phyloP scores from a whole-genome alignment of 2,113 vertebrate genomes.

The Pseudopodoces humilis region DNA sequence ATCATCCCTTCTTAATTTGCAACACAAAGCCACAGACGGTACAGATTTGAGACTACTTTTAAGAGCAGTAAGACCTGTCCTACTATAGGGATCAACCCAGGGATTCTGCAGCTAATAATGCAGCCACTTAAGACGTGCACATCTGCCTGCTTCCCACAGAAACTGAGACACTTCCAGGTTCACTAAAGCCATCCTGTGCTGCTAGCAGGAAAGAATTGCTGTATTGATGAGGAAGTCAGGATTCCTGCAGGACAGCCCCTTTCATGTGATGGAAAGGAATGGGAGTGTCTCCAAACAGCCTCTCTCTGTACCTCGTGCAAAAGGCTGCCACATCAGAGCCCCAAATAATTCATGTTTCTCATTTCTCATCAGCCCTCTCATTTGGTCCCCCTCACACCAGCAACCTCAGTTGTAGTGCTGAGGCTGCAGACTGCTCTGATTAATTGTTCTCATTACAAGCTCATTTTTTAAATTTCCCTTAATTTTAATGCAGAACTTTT shows the following conservation, averaged over 20 bases:
- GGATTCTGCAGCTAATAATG: not conserved
- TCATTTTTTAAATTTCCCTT: slow-evolving; percentile 38
- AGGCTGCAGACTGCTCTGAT: slow-evolving; percentile 19
- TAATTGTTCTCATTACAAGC: slow-evolving; percentile 46
- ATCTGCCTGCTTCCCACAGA: not conserved
- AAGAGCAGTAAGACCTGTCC: not conserved
- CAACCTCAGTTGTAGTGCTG: not conserved
- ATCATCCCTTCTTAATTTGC: not conserved
- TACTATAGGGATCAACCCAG: not conserved
- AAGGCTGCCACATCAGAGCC: not conserved
- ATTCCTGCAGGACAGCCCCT: not conserved
- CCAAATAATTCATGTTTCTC: not conserved
- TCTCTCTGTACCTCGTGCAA: not conserved
- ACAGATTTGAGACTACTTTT: not conserved
- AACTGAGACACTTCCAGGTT: not conserved
- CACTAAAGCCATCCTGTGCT: not conserved
- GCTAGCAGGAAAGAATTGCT: not conserved
- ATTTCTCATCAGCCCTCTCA: not conserved
- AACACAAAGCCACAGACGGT: not conserved
- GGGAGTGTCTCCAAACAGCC: not conserved
- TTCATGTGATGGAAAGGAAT: not conserved
- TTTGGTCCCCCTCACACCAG: not conserved
- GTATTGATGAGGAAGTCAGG: not conserved
- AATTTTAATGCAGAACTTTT: slow-evolving; percentile 23
- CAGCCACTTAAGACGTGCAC: not conserved